Evolutionary conservation across 1,140 invertebrate species (phyloP).

Genomic region (Lordiphosa clarofinis): DNA sequence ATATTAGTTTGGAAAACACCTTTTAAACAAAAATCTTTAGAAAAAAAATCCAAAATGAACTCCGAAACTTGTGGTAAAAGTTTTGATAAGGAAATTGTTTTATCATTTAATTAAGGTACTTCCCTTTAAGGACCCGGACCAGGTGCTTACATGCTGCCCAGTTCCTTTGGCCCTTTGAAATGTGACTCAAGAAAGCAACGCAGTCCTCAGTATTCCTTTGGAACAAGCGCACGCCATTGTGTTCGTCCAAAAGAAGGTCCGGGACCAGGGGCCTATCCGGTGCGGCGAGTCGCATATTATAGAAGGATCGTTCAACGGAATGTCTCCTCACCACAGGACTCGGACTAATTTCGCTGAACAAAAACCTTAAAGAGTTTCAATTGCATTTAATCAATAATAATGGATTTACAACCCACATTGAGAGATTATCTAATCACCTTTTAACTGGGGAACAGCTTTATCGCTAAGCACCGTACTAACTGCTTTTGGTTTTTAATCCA

Average conservation of each 20-base stretch:
- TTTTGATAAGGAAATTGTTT: no score
- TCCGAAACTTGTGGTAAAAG: slow-evolving; percentile 12
- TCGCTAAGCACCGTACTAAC: not conserved
- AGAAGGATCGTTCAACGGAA: slow-evolving; percentile 4
- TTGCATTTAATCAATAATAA: not conserved
- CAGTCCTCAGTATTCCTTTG: slow-evolving; percentile 26
- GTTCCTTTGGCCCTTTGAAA: slow-evolving; percentile 12
- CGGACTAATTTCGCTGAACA: no score
- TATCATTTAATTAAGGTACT: not conserved
- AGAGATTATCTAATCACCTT: not conserved
- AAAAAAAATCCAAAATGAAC: slow-evolving; percentile 11
- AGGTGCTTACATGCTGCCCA: slow-evolving; percentile 33
- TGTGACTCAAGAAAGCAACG: slow-evolving; percentile 8
- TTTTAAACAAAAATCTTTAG: no score
- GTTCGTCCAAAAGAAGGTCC: slow-evolving; percentile 5
- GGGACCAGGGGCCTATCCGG: slow-evolving; percentile 28
- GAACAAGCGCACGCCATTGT: not conserved
- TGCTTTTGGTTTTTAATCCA: not conserved
- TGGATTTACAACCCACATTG: not conserved
- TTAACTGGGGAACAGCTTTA: not conserved
- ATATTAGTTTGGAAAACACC: no score
- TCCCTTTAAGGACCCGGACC: slow-evolving; percentile 27
- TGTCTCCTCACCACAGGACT: not conserved
- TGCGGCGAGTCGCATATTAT: slow-evolving; percentile 14
- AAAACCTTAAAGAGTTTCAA: no score